phyloP scores from a whole-genome alignment of 2,888 invertebrate species.

The Amphipoea oculea region DNA sequence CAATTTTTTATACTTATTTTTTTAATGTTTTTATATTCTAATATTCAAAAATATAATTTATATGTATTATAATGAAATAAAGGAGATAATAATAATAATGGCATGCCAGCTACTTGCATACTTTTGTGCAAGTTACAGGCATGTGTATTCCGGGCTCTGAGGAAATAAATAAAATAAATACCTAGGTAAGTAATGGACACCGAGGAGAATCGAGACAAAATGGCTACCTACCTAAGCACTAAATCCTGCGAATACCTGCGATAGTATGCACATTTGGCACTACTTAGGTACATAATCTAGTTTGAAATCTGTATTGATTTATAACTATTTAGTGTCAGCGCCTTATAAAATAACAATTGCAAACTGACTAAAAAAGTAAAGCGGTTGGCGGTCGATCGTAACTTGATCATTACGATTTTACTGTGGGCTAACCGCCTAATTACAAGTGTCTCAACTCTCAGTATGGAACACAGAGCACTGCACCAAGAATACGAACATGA shows the following conservation, averaged over 20 bases:
- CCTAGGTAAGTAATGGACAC: background rate
- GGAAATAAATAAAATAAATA: background rate
- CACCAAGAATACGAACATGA: background rate
- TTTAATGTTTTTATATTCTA: too few relatives aligned
- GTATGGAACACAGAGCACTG: background rate
- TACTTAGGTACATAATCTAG: background rate
- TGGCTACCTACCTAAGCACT: background rate
- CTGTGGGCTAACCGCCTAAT: background rate
- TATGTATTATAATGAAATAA: too few relatives aligned
- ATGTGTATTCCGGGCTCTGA: too few relatives aligned
- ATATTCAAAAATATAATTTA: too few relatives aligned
- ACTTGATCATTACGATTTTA: too few relatives aligned
- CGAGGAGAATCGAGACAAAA: background rate
- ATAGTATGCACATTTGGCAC: background rate
- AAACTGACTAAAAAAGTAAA: constrained; percentile 2
- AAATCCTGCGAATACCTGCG: background rate
- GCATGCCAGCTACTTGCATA: too few relatives aligned
- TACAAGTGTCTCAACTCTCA: background rate
- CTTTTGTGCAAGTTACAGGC: too few relatives aligned
- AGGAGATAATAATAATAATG: too few relatives aligned
- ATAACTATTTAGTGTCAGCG: too few relatives aligned
- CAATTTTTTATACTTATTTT: too few relatives aligned
- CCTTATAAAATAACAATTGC: background rate
- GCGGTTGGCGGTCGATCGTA: background rate
- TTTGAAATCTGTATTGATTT: background rate